Base-by-base conservation (phyloP, 2,888 invertebrate species). In the Pelosia muscerda region DNA sequence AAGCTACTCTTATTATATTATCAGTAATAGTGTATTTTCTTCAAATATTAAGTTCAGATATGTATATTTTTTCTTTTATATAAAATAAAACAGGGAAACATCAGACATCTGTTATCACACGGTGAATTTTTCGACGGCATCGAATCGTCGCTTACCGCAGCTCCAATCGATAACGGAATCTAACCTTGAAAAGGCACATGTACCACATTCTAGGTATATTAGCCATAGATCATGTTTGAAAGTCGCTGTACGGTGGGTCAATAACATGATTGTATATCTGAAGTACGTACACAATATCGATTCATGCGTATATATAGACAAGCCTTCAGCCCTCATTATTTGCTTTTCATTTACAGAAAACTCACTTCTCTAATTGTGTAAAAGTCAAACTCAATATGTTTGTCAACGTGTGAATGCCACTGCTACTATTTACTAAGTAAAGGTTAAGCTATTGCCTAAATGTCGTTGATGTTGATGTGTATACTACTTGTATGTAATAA, bases 401-500 rank as follows among this genome's bases (percentile, higher is more conserved):
- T 70, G 53, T 55, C 49, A 55, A 61, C 56, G 22, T 25, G 22
- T 55, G 55, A 62, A 57, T 53, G n/a, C 23, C 56, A 15, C 15
- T 0, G 49, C 25, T 73, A 56, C 23, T 73, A 68, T 75, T 75
- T 71, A 59, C 53, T 28, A 66, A 68, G 59, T 25, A 66, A 65
- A 58, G 57, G 61, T 71, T 65, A 65, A 64, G 64, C 63, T 19
- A 54, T 54, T 55, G 62, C 63, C 55, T 66, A 68, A 75, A 69
- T 71, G 73, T 66, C 73, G 70, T 8, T 34, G 26, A 23, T 28
- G n/a, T n/a, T n/a, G n/a, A n/a, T 65, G 11, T 28, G 38, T 26
- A 49, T 62, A 15, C 59, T 55, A 64, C 66, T 57, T 63, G 54
- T 38, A 11, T 66, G 28, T 28, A 62, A 54, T 23, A 23, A 64